A percentile compares a stretch with the other conserved stretches of the same genome.
phyloP scores from a whole-genome alignment of 1,140 invertebrate genomes.

The Neodiprion fabricii region DNA sequence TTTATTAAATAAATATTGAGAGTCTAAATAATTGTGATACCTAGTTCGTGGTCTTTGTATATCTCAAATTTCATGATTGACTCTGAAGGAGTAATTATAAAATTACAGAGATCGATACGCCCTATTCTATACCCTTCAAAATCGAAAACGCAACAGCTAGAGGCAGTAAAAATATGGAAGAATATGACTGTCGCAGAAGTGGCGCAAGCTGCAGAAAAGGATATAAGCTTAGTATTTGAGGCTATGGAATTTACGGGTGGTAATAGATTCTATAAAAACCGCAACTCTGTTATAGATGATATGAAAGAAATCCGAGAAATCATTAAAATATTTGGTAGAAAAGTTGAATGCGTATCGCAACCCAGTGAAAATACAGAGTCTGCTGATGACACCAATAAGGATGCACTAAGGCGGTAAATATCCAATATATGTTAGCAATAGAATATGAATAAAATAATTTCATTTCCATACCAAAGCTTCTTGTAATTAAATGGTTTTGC shows the following conservation, averaged over 20 bases:
- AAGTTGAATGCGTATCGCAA: conserved; percentile 63
- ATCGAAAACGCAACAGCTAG: conserved; percentile 43
- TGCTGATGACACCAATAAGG: conserved; percentile 48
- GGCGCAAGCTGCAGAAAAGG: conserved; percentile 65
- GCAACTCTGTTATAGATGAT: conserved; percentile 59
- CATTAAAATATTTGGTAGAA: conserved; percentile 70
- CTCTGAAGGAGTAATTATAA: background rate
- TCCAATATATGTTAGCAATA: background rate
- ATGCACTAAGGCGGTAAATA: conserved; percentile 40
- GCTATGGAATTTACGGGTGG: conserved; percentile 66
- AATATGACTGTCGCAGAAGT: conserved; percentile 81
- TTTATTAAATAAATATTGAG: background rate
- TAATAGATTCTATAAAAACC: conserved; percentile 56
- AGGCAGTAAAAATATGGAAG: conserved; percentile 74
- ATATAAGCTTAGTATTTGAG: conserved; percentile 70
- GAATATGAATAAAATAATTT: too few species aligned
- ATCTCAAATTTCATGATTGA: conserved; percentile 14
- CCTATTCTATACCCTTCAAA: conserved; percentile 16
- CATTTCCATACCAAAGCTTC: too few species aligned
- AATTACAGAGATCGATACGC: conserved; percentile 19
- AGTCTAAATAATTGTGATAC: background rate
- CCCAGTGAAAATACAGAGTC: conserved; percentile 53
- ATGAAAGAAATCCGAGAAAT: conserved; percentile 68
- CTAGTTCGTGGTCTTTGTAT: conserved; percentile 10
- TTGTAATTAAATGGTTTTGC: background rate